These are phyloP conservation scores for Ridgeia piscesae DNA, from an alignment of 1,140 invertebrate genomes.

Conservation along the genomic window DNA sequence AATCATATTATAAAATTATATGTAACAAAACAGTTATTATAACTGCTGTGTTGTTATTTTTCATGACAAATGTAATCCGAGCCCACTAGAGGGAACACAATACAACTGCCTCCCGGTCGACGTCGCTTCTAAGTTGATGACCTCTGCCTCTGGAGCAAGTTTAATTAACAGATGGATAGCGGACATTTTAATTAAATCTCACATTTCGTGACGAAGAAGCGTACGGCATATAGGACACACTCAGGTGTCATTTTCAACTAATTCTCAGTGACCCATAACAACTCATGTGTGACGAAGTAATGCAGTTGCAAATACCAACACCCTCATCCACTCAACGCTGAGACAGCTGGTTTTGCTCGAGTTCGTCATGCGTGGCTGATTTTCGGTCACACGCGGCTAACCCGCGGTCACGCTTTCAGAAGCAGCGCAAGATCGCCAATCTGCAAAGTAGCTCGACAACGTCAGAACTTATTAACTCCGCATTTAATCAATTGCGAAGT, in stretches of 20 bases:
- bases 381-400: neutral
- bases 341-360: neutral
- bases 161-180: neutral
- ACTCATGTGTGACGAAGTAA: neutral
- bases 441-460: neutral
- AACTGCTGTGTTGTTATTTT: neutral
- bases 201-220: neutral
- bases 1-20: no score
- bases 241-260: neutral
- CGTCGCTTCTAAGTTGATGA: neutral
- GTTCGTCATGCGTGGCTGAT: neutral
- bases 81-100: no score
- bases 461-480: neutral
- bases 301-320: neutral
- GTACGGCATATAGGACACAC: neutral
- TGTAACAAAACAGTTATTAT: no score
- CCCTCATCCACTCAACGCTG: neutral
- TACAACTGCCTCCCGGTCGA: no score
- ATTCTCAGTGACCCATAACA: neutral
- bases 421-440: neutral
- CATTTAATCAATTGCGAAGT: neutral
- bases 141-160: neutral
- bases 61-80: neutral
- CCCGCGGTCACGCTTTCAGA: neutral
- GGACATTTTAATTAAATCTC: neutral